A percentile compares a stretch with the other conserved stretches of the same genome.
phyloP scores from a whole-genome alignment of 2,113 vertebrate species.

The Pongo abelii region DNA sequence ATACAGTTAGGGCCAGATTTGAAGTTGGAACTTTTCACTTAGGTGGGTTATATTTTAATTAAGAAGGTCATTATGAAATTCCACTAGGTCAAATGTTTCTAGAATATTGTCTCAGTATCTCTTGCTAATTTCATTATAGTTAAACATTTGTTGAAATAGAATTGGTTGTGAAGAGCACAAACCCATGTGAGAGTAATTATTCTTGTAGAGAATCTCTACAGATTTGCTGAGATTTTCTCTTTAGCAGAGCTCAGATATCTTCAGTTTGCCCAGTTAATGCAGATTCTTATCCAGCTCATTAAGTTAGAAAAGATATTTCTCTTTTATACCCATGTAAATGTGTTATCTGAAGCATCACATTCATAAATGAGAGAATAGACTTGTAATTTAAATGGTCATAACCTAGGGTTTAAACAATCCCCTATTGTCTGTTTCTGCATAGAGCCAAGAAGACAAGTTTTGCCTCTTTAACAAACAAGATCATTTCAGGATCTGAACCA shows the following conservation, averaged over 20 bases:
- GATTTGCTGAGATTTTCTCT: slow-evolving; percentile 4
- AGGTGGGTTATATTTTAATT: slow-evolving; percentile 6
- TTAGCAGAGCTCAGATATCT: background rate
- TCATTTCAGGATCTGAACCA: background rate
- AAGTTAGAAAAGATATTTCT: background rate
- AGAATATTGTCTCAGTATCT: background rate
- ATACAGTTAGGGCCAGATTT: background rate
- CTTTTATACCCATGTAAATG: slow-evolving; percentile 39
- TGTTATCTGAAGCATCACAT: background rate
- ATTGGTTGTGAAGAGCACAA: background rate
- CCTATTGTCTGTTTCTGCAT: slow-evolving; percentile 32
- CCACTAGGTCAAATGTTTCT: slow-evolving; percentile 33
- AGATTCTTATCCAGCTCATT: slow-evolving; percentile 26
- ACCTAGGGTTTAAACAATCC: slow-evolving; percentile 38
- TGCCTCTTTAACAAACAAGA: background rate
- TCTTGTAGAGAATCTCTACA: background rate
- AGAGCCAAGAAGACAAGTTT: slow-evolving; percentile 7
- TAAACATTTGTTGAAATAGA: slow-evolving; percentile 32
- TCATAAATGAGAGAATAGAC: slow-evolving; percentile 48
- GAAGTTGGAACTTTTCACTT: slow-evolving; percentile 6
- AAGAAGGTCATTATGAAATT: slow-evolving; percentile 7
- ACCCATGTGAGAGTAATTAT: background rate
- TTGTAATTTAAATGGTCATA: background rate
- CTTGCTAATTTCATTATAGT: background rate
- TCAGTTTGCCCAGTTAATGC: background rate